Base-by-base conservation (phyloP, 1,140 invertebrate genomes). In the Nymphalis io region DNA sequence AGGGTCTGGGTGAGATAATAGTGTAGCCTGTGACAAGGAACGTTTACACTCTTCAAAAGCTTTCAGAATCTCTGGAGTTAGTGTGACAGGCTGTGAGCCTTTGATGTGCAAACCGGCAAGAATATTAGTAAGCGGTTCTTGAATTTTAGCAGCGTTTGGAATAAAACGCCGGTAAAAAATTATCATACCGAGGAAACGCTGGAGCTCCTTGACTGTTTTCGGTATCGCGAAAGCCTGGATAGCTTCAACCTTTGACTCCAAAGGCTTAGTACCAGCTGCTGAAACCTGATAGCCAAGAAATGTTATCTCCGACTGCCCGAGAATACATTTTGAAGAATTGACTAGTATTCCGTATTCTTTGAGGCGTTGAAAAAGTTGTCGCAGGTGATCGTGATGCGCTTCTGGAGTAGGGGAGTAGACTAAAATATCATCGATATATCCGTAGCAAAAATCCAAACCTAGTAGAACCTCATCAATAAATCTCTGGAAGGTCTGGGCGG, bases 81-180 rank as follows among this genome's bases (percentile, higher is more conserved):
- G 11, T n/a, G 23, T 27, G 4, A 68, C 21, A 21, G 59, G 58
- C 13, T 60, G 44, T n/a, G 58, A 40, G n/a, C 33, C 46, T 18
- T 61, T 68, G 3, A 60, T 21, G 21, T 60, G 15, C 15, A 42
- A 46, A 33, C 58, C 62, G 6, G 46, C 16, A 5, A 69, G 39
- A 42, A 61, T 15, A 13, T 48, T 15, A 42, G 53, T 39, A 18
- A 69, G 48, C 5, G 59, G 59, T 16, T 59, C 48, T 21, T 69
- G 67, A 13, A 55, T 55, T 39, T 55, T 23, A 6, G 67, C 67
- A 5, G 59, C 60, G 20, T 42, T 39, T 6, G 59, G 59, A 33
- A 69, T 39, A 46, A 69, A 69, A 18, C 51, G 38, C 11, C 67
- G 44, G 15, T 69, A 69, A 61, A 61, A 69, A 42, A 44, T 61